Evolutionary conservation across 1,140 invertebrate genomes (phyloP).

Genomic region (Cherax quadricarinatus): DNA sequence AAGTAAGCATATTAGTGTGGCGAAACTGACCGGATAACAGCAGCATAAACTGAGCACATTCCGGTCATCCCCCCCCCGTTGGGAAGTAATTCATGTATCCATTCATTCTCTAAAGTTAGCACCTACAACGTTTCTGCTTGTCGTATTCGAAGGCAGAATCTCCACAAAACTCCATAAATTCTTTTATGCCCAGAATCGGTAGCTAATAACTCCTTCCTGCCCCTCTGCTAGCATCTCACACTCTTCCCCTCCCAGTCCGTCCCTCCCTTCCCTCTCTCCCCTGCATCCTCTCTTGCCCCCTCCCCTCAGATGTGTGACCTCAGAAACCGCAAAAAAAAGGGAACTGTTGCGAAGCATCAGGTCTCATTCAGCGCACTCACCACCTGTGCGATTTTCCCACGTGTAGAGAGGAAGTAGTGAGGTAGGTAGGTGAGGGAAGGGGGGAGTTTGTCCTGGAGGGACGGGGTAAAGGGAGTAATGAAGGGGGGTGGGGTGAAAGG

Average conservation of each 20-base stretch:
- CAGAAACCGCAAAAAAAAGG: constrained; percentile 1
- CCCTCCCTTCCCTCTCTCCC: neutral
- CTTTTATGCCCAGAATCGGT: too few species aligned
- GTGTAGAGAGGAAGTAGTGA: neutral
- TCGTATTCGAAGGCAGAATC: too few species aligned
- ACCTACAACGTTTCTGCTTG: too few species aligned
- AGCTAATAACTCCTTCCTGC: neutral
- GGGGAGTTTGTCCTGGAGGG: neutral
- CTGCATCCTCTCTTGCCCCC: neutral
- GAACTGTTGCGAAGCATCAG: constrained; percentile 6
- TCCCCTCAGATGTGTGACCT: constrained; percentile 17
- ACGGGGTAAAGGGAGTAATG: neutral
- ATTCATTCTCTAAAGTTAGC: too few species aligned
- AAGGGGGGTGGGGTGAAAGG: neutral
- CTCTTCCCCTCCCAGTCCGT: neutral
- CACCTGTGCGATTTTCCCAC: constrained; percentile 39
- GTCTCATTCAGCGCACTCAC: constrained; percentile 29
- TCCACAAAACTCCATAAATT: too few species aligned
- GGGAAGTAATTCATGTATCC: too few species aligned
- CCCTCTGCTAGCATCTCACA: too few species aligned
- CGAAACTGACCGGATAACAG: too few species aligned
- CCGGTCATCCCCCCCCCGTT: too few species aligned
- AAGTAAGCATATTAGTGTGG: too few species aligned
- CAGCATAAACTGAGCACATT: too few species aligned
- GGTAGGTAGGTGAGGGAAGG: neutral